Evolutionary conservation across 2,888 invertebrate genomes (phyloP), one percentile per base, ranked within the genome.

Genomic region (Megaustenia siamemsis): DNA sequence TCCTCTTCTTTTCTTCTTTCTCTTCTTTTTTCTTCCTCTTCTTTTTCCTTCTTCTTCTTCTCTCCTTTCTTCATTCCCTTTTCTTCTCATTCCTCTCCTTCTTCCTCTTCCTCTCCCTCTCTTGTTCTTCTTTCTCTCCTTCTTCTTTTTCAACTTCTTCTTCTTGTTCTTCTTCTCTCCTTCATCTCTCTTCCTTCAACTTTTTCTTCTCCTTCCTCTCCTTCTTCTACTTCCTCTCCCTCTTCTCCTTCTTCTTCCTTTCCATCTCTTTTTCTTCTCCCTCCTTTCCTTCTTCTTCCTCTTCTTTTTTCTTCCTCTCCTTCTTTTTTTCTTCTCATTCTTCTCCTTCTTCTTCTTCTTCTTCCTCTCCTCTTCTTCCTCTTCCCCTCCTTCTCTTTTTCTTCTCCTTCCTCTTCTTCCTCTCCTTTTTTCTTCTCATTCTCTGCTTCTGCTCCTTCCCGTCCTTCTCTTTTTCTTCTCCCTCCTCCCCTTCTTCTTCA

Each of bases 251-350:
- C n/a, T n/a, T n/a, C n/a, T n/a, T n/a, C n/a, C n/a, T n/a, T n/a
- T n/a, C n/a, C n/a, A n/a, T n/a, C n/a, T n/a, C n/a, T n/a, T n/a
- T n/a, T n/a, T 4, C 82, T n/a, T 56, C 82, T 38, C 1, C 82
- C 21, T 40, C 82, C 28, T 40, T 40, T 38, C 28, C 82, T n/a
- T 45, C 73, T n/a, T n/a, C 73, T n/a, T 71, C 80, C 32, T 66
- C 80, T 40, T 68, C 68, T 40, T 80, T 43, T 40, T 68, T 68
- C 32, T 80, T 68, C 32, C 66, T 68, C 32, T 80, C 80, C 53
- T 60, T 35, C 53, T 78, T 60, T 56, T 78, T 60, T 56, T 78
- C 78, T 56, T 78, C 78, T 56, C n/a, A n/a, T n/a, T n/a, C n/a
- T n/a, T n/a, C n/a, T n/a, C n/a, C n/a, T n/a, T n/a, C n/a, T n/a